A percentile compares a stretch with the other conserved stretches of the same genome.
These are phyloP conservation scores for Esperia sulphurella DNA, from an alignment of 2,888 invertebrate genomes.

Conservation along the genomic window DNA sequence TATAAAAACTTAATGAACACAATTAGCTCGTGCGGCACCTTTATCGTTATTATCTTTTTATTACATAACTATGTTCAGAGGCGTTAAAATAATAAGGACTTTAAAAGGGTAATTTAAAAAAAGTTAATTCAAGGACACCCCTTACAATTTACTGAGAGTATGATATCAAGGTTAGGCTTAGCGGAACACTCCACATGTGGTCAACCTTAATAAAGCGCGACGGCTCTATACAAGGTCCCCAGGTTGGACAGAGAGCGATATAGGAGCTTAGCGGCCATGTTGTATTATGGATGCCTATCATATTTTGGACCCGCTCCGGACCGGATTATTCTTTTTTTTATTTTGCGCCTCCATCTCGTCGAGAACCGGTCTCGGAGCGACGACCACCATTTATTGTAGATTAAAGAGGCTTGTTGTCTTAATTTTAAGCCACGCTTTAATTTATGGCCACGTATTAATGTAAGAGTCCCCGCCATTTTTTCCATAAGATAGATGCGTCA, in stretches of 20 bases:
- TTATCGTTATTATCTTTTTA: background rate
- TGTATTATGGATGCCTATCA: conserved; percentile 80
- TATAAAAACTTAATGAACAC: no score
- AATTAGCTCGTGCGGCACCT: no score
- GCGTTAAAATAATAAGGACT: background rate
- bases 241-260: conserved; percentile 53
- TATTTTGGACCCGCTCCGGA: conserved; percentile 75
- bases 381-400: conserved; percentile 79
- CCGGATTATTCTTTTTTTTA: conserved; percentile 76
- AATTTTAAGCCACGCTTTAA: conserved; percentile 78
- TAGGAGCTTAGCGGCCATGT: conserved; percentile 78
- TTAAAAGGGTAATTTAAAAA: background rate
- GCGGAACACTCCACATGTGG: conserved; percentile 80
- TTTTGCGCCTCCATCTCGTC: conserved; percentile 69
- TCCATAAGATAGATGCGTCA: conserved; percentile 59
- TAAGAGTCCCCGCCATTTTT: conserved; percentile 67
- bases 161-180: conserved; percentile 80
- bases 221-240: conserved; percentile 40
- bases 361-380: conserved; percentile 71
- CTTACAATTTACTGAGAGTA: conserved; percentile 62
- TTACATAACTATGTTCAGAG: background rate
- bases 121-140: conserved; percentile 43
- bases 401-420: conserved; percentile 80
- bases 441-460: conserved; percentile 75
- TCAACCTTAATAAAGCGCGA: conserved; percentile 76